Percentiles rank a stretch among this genome's conserved stretches.
phyloP scores from a whole-genome alignment of 2,113 vertebrate genomes.

The Cettia cetti region DNA sequence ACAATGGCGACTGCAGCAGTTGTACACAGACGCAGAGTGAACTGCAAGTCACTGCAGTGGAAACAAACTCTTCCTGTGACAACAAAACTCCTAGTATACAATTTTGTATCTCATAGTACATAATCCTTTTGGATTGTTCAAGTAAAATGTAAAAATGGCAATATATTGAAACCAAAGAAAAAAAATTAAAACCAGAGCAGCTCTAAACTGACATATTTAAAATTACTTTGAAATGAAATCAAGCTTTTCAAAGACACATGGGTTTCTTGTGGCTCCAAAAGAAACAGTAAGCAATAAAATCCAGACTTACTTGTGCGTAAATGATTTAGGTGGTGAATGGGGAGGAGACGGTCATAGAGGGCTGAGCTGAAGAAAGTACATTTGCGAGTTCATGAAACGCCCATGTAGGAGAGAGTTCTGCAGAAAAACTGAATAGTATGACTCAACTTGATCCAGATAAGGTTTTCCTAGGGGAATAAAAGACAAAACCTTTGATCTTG shows the following conservation, averaged over 20 bases:
- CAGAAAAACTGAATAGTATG: background rate
- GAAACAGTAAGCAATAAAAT: background rate
- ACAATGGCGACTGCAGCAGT: background rate
- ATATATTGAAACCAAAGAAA: background rate
- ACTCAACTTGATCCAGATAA: background rate
- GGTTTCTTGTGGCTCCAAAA: background rate
- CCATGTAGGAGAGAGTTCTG: accelerated
- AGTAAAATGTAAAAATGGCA: background rate
- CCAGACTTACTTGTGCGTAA: background rate
- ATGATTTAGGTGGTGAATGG: background rate
- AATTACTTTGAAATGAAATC: background rate
- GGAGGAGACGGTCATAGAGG: background rate
- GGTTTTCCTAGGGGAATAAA: background rate
- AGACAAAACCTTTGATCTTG: conserved; percentile 8
- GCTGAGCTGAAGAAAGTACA: background rate
- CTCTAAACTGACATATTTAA: background rate
- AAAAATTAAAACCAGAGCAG: background rate
- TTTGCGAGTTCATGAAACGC: conserved; percentile 18
- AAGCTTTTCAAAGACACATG: background rate
- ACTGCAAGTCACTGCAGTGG: background rate
- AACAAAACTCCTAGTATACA: background rate
- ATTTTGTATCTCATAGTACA: background rate
- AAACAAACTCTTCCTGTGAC: background rate
- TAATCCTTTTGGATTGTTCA: background rate
- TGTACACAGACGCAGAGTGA: background rate